A percentile compares a stretch with the other conserved stretches of the same genome.
These are phyloP conservation scores for Tragelaphus scriptus DNA, from an alignment of 2,113 vertebrate genomes.

Conservation along the genomic window DNA sequence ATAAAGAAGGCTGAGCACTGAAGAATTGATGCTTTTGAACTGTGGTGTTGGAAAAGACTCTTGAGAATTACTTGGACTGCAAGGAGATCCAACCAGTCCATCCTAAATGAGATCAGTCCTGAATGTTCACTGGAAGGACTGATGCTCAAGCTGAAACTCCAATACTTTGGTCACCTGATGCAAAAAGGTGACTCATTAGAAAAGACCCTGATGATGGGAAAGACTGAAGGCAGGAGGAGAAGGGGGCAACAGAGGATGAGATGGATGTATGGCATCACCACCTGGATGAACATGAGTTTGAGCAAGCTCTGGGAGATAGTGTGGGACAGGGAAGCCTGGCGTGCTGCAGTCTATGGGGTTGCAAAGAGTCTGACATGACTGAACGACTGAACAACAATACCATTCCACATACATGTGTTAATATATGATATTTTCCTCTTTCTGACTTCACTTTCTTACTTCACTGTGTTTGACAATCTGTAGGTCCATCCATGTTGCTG, in stretches of 20 bases:
- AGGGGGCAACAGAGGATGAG: neutral
- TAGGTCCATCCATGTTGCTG: neutral
- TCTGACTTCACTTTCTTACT: neutral
- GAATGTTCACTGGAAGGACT: neutral
- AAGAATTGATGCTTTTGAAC: neutral
- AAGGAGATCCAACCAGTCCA: neutral
- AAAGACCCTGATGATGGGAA: neutral
- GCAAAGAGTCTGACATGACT: neutral
- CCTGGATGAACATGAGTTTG: neutral
- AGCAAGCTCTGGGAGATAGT: neutral
- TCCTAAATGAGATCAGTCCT: neutral
- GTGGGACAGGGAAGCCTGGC: neutral
- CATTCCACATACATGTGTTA: neutral
- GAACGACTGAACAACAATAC: neutral
- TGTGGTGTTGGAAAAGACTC: neutral
- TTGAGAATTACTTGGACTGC: neutral
- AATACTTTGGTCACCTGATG: neutral
- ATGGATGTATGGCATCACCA: neutral
- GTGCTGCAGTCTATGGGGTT: neutral
- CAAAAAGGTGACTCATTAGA: neutral
- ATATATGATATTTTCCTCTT: neutral
- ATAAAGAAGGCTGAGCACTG: neutral
- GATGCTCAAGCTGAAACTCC: neutral
- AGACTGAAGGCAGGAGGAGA: neutral
- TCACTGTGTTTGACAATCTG: neutral